phyloP scores from a whole-genome alignment of 2,888 invertebrate species.

The Pyrrhosoma nymphula region DNA sequence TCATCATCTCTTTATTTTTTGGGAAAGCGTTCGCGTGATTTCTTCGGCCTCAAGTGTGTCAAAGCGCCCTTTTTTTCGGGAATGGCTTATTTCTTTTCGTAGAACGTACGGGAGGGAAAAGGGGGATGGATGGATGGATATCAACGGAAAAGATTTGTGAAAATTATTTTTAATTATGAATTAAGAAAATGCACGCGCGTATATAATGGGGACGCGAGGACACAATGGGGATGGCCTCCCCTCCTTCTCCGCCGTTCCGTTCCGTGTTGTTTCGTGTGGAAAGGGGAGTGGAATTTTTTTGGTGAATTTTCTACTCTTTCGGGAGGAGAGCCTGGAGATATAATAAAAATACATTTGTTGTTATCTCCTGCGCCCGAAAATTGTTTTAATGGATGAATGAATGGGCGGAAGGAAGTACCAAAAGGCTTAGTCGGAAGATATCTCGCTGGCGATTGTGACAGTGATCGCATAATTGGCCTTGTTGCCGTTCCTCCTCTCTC shows the following conservation, averaged over 20 bases:
- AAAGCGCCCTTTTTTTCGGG: background rate
- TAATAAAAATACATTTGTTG: background rate
- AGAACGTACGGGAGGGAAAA: background rate
- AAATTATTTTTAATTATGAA: constrained; percentile 25
- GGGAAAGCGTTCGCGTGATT: constrained; percentile 28
- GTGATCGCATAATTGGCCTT: constrained; percentile 19
- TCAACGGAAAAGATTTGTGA: constrained; percentile 12
- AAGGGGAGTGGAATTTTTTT: background rate
- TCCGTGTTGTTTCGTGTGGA: background rate
- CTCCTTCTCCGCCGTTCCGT: background rate
- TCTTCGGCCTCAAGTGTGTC: constrained; percentile 21
- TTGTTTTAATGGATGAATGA: constrained; percentile 32
- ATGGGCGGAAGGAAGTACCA: constrained; percentile 17
- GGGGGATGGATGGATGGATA: too few species aligned
- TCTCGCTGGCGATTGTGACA: background rate
- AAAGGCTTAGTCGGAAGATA: background rate
- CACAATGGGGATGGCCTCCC: background rate
- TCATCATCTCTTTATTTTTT: background rate
- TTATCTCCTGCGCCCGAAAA: background rate
- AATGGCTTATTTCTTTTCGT: background rate
- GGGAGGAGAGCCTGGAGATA: background rate
- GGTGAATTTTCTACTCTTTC: background rate
- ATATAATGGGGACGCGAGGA: background rate
- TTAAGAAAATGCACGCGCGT: background rate
- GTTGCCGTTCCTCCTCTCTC: background rate